These are phyloP conservation scores for Glandiceps talaboti DNA, from an alignment of 53 echinoderm and acorn worm species.

Conservation along the genomic window DNA sequence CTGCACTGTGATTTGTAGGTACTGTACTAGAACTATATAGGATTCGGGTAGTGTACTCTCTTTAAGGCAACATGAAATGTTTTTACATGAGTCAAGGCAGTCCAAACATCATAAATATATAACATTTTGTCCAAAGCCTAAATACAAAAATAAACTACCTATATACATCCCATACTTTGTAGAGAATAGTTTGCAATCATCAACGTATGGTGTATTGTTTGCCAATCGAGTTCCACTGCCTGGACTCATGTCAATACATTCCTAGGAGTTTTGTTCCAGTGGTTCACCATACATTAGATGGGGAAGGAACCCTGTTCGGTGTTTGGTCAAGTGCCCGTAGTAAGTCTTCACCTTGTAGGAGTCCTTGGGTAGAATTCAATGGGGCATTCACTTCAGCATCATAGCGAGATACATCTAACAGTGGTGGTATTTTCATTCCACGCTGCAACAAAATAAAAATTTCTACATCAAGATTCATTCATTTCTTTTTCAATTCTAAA, in stretches of 20 bases:
- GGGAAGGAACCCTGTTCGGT: background rate
- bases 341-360: constrained; percentile 73
- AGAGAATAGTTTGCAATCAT: background rate
- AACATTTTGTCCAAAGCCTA: background rate
- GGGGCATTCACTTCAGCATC: constrained; percentile 85
- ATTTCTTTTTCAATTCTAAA: too few species aligned
- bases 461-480: too few species aligned
- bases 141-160: background rate
- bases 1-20: background rate
- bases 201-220: background rate
- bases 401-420: constrained; percentile 21
- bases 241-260: background rate
- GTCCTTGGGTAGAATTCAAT: constrained; percentile 25
- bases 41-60: background rate
- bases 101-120: background rate
- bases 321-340: constrained; percentile 43
- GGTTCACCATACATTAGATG: background rate
- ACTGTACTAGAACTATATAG: background rate
- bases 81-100: background rate
- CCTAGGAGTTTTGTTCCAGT: background rate
- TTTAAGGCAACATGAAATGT: background rate
- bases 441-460: too few species aligned
- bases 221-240: background rate
- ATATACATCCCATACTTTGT: background rate
- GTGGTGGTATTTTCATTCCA: background rate